Evolutionary conservation across 1,140 invertebrate species (phyloP), one percentile per base, ranked within the genome.

Genomic region (Lucilia sericata): DNA sequence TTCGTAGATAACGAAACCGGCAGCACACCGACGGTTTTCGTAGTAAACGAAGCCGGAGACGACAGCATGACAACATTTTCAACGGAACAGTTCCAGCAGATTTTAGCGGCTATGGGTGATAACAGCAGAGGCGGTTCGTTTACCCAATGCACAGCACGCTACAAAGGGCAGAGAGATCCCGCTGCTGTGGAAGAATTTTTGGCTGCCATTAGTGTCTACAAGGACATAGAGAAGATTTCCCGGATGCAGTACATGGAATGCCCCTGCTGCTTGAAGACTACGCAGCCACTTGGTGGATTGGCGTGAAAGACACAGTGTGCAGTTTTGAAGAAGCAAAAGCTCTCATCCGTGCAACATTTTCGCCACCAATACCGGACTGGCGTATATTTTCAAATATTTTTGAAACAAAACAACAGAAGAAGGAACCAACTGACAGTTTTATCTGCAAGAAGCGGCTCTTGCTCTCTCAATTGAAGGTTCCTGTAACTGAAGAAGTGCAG

Each of bases 211-310:
- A 30, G 25, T 30, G 83, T 86, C 5, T 86, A 74, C 55, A 86
- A 86, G 74, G 30, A 86, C n/a, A 83, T 86, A 2, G 84, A 86
- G 25, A 74, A 74, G 2, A 84, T 85, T 65, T 82, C 85, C 2
- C 55, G 0, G 87, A 88, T 60, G 86, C 85, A 21, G 19, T 87
- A n/a, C 60, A 25, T 25, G 87, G 87, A 19, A 80, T 87, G 36
- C 84, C 86, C 13, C 84, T 88, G 60, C 75, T 87, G 3, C 78
- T 88, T 13, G 76, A 86, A 30, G 85, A 84, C 14, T 25, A 36
- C 21, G 87, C 87, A n/a, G 86, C 85, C 10, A 84, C 42, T 12
- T 88, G 87, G 86, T 87, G 86, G 86, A 80, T 84, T 82, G 87
- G 86, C 17, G 82, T 86, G 1, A 87, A 86, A 83, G 14, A 49